Base-by-base conservation (phyloP, 2,888 invertebrate genomes). In the Agrilus mali region DNA sequence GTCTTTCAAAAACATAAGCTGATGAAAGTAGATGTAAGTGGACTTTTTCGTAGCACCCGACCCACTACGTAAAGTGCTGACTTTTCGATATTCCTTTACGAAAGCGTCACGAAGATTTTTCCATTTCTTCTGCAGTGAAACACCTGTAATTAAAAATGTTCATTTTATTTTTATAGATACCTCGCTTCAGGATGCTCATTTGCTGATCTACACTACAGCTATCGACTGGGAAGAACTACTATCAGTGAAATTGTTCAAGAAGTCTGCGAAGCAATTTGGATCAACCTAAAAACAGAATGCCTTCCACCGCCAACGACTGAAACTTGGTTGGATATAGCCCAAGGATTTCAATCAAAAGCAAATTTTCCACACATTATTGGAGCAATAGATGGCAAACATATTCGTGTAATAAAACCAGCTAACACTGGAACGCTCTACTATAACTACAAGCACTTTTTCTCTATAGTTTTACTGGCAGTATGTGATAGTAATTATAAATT, bases 161-260 rank as follows among this genome's bases (percentile, higher is more conserved):
- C 50, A 50, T 48, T 55, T 51, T 46, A 50, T 53, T 53, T n/a
- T n/a, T n/a, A n/a, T n/a, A n/a, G n/a, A 54, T 56, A 56, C 50
- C 50, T 53, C 39, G 55, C 55, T 44, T 50, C 53, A 46, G 56
- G 38, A 17, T 38, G 39, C 15, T 16, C 38, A 17, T 40, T 43
- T 32, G 17, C 39, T 15, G 32, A 38, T 6, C 31, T 43, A 17
- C 38, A 33, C 34, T 14, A 43, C 22, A 37, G 27, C 31, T 43
- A 33, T 35, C 20, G 39, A 15, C 16, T 43, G 20, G 43, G 43
- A 32, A 40, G 33, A n/a, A 33, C 39, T n/a, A 43, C 43, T 7
- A 33, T 42, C 10, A 31, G 20, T 16, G n/a, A 13, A n/a, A 40
- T 40, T n/a, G 40, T 43, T 10, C 17, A 43, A 16, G 20, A 43